These are phyloP conservation scores for Hipparchia sbordonii DNA, from an alignment of 2,888 invertebrate species.

Conservation along the genomic window DNA sequence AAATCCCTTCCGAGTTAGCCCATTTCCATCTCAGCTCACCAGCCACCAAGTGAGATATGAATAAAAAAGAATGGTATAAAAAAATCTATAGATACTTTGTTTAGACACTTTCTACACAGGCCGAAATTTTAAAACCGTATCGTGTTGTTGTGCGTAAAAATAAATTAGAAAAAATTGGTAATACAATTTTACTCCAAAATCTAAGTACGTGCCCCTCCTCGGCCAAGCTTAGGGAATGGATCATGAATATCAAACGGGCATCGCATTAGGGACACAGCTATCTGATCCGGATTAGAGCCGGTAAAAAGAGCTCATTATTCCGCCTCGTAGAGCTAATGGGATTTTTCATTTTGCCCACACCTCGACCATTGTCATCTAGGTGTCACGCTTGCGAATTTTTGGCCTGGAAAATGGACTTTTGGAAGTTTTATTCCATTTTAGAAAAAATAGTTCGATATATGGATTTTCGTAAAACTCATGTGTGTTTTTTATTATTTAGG, in stretches of 20 bases:
- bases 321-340: conserved; percentile 68
- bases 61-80: too few relatives aligned
- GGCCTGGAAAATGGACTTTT: background rate
- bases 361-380: conserved; percentile 60
- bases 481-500: too few relatives aligned
- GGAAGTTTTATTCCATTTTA: background rate
- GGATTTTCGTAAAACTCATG: too few relatives aligned
- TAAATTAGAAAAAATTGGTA: too few relatives aligned
- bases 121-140: too few relatives aligned
- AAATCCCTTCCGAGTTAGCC: too few relatives aligned
- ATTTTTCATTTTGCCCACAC: conserved; percentile 77
- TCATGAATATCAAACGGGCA: conserved; percentile 79
- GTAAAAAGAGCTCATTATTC: conserved; percentile 80
- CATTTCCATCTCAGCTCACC: too few relatives aligned
- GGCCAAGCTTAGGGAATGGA: conserved; percentile 35
- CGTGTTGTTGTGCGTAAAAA: too few relatives aligned
- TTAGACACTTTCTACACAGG: too few relatives aligned
- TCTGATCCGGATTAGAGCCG: conserved; percentile 76
- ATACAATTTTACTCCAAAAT: background rate
- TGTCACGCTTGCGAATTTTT: conserved; percentile 16
- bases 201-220: background rate
- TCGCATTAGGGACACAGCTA: conserved; percentile 63
- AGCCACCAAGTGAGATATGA: too few relatives aligned
- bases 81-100: too few relatives aligned
- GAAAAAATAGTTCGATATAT: background rate